Evolutionary conservation across 2,888 invertebrate species (phyloP).

Genomic region (Ametastegia equiseti): DNA sequence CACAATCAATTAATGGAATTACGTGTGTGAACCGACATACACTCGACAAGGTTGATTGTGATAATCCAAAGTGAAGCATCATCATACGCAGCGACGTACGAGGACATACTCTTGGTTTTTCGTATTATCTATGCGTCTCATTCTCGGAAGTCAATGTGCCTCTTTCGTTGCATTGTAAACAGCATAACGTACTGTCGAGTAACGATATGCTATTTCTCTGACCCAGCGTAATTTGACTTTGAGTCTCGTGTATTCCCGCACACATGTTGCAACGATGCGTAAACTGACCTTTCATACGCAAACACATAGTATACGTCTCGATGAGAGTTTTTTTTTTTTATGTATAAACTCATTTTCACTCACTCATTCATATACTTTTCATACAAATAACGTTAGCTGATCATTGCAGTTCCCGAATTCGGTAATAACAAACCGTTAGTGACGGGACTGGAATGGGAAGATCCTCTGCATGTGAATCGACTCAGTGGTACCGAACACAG

Average conservation of each 20-base stretch:
- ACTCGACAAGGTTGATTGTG: neutral
- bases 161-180: neutral
- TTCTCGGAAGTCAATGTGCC: neutral
- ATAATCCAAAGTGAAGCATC: neutral
- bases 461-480: conserved; percentile 82
- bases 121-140: neutral
- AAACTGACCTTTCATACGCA: conserved; percentile 9
- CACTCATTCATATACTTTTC: neutral
- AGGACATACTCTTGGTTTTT: neutral
- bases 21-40: neutral
- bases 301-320: neutral
- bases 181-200: neutral
- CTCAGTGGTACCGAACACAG: conserved; percentile 83
- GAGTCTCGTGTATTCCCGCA: neutral
- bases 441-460: conserved; percentile 83
- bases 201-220: neutral
- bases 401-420: conserved; percentile 77
- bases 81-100: neutral
- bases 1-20: neutral
- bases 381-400: conserved; percentile 16
- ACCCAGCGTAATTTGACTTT: conserved; percentile 1
- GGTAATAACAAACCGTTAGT: conserved; percentile 75
- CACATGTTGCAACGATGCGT: neutral
- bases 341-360: neutral
- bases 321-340: neutral